Evolutionary conservation across 2,113 vertebrate genomes (phyloP), one percentile per base, ranked within the genome.

Genomic region (Morone chrysops): DNA sequence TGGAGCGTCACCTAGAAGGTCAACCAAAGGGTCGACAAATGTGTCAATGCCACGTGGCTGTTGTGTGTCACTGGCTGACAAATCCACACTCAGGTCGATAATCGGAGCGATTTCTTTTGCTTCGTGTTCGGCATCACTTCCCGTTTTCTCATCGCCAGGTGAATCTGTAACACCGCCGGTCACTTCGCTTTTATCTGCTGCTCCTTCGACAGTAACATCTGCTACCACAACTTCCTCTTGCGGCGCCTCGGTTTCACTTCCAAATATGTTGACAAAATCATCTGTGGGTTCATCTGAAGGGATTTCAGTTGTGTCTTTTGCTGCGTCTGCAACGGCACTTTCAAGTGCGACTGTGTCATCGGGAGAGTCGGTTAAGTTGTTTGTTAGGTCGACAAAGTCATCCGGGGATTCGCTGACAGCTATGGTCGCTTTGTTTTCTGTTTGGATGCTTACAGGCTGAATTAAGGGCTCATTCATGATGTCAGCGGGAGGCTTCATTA

Each of bases 361-460:
- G 0, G 84, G 72, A 31, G 67, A 76, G 65, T 86, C 73, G 0
- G 22, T 47, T 20, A 87, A 4, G 71, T 88, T 92, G 81, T 85
- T 89, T 0, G 83, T 78, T 6, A 94, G 84, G 53, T 93, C 92
- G 2, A 87, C 79, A n/a, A 93, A 92, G 8, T 93, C 92, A 60
- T 94, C 92, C 0, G 71, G 81, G 45, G 78, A 79, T 31, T 92
- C 91, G 8, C 76, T 81, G 16, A 70, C n/a, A 4, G 61, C 70
- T 16, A 89, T 75, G 0, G 50, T 47, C 1, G 40, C 62, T 54
- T 86, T 86, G 53, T n/a, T 79, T 74, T 78, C 86, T 1, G 73
- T 31, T 18, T 73, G 76, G 84, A 76, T 82, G 77, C 66, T 67
- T 48, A 79, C 0, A 1, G 84, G 71, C 40, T 91, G 76, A 0